Base-by-base conservation (phyloP, 1,140 invertebrate genomes). In the Caenorhabditis tropicalis region DNA sequence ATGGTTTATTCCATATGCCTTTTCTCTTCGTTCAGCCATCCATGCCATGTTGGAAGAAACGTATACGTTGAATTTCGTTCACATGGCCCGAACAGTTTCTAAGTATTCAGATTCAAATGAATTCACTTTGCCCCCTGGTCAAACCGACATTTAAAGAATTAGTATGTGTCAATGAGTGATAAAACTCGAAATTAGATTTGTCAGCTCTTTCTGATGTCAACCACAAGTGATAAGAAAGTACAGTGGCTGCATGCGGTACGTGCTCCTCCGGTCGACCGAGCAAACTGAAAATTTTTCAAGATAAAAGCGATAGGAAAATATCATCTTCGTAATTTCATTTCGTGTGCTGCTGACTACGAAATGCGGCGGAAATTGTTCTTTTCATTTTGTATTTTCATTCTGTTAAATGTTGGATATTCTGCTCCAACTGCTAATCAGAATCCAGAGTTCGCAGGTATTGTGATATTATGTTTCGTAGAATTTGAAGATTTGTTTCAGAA, bases 321-420 rank as follows among this genome's bases (percentile, higher is more conserved):
- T 65, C 29, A 43, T 74, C 36, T 74, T 43, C 65, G 10, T 27
- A 1, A n/a, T 29, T 58, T 24, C 65, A 74, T 74, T 74, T 24
- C 58, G 58, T 65, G 58, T 74, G 65, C 65, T 74, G 19, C 36
- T 15, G 36, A 43, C 65, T 74, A 74, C 65, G 65, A 74, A 74
- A 74, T 74, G 65, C 65, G 65, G 65, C 65, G 65, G 33, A 74
- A 74, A 74, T 7, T 74, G 33, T 5, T 74, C 15, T 31, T 74
- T 15, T 43, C 29, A 43, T 24, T 24, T 24, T 36, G 15, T 43
- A 9, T 19, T 74, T 5, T 74, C 15, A 16, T 31, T 10, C 36
- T 74, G 6, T 74, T 16, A 16, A 24, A 6, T 7, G 33, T 65
- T n/a, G 24, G 4, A 21, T 36, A 21, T 24, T 5, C 29, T 46